A percentile compares a stretch with the other conserved stretches of the same genome.
Conservation (phyloP, 2,113 vertebrate genomes). For the Austrofundulus limnaeus region DNA sequence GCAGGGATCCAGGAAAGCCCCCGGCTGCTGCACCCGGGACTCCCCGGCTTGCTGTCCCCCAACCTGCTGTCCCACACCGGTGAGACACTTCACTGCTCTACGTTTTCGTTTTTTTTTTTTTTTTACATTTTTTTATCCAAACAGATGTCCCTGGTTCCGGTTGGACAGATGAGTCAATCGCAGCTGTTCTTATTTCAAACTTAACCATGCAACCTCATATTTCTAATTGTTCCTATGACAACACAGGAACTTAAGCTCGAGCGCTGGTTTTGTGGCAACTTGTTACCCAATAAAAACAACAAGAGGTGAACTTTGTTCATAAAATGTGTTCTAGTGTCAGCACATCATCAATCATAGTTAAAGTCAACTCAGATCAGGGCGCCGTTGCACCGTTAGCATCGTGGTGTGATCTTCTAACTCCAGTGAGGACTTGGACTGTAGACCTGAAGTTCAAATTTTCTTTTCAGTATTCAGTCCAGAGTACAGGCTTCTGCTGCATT, state of each 20-base stretch:
- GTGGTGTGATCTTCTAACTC: no score
- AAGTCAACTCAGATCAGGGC: no score
- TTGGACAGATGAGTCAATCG: neutral
- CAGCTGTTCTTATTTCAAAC: neutral
- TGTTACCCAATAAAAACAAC: no score
- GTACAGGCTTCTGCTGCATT: no score
- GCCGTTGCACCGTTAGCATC: no score
- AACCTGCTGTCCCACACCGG: constrained; percentile 91
- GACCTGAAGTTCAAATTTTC: no score
- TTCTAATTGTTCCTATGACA: neutral
- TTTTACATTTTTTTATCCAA: no score
- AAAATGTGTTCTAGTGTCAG: no score
- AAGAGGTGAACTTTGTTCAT: no score
- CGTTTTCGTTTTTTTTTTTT: neutral
- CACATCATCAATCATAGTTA: no score
- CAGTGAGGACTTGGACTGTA: no score
- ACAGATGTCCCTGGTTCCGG: neutral
- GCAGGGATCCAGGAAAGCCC: constrained; percentile 87
- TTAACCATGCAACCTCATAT: neutral
- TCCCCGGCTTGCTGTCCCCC: constrained; percentile 89
- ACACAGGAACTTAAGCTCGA: neutral
- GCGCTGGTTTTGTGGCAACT: neutral
- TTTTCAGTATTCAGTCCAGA: no score
- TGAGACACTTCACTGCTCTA: constrained; percentile 30
- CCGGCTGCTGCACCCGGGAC: constrained; percentile 86